phyloP scores from a whole-genome alignment of 2,888 invertebrate species.

The Scrobipalpa atriplicella region DNA sequence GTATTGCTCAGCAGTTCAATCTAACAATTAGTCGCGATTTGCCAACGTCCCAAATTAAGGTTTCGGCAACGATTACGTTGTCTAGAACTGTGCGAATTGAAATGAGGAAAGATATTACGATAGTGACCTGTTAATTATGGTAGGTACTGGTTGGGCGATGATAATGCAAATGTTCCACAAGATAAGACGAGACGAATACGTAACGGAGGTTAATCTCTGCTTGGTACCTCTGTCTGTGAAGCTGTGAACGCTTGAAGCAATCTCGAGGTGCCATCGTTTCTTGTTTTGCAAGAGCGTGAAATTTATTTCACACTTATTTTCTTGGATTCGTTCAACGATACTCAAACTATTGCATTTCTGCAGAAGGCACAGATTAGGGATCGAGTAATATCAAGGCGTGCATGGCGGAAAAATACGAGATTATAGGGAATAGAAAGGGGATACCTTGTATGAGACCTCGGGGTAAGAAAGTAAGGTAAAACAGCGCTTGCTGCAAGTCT shows the following conservation, averaged over 20 bases:
- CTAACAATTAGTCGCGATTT: conserved; percentile 20
- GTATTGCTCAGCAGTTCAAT: conserved; percentile 13
- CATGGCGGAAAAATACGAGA: no score
- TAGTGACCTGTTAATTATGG: conserved; percentile 44
- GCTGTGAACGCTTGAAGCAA: not conserved
- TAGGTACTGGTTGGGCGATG: conserved; percentile 37
- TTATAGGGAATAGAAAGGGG: no score
- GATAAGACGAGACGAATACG: conserved; percentile 32
- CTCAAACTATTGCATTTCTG: no score
- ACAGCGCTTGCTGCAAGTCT: no score
- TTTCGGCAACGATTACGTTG: conserved; percentile 35
- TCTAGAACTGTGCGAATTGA: conserved; percentile 44
- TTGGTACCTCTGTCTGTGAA: conserved; percentile 5
- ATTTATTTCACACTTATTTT: not conserved
- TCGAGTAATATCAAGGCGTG: no score
- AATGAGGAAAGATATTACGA: conserved; percentile 46
- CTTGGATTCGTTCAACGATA: not conserved
- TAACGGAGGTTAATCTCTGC: conserved; percentile 26
- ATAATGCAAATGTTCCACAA: conserved; percentile 44
- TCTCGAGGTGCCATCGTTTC: not conserved
- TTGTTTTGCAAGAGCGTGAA: conserved; percentile 9
- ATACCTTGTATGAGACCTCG: no score
- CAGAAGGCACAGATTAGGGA: no score
- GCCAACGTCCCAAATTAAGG: conserved; percentile 29
- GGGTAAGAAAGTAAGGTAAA: no score